Conservation (phyloP, 1,140 invertebrate genomes). For the Phthorimaea operculella region DNA sequence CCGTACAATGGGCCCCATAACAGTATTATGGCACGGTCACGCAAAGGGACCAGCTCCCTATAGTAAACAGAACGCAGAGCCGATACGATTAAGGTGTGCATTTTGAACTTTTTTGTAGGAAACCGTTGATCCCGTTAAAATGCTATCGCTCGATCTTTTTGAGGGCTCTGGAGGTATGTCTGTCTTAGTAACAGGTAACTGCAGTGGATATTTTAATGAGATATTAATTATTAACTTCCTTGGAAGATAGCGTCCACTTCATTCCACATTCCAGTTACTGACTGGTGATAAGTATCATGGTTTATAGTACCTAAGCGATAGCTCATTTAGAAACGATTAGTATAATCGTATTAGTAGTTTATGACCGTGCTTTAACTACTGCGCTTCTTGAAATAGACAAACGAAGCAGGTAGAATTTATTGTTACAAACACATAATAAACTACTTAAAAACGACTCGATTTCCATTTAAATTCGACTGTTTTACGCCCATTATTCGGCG, state of each 20-base stretch:
- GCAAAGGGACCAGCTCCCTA: slow-evolving; percentile 16
- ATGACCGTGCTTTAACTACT: not conserved
- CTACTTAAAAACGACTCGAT: not conserved
- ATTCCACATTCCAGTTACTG: not conserved
- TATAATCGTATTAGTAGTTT: not conserved
- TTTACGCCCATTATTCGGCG: not conserved
- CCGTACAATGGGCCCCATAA: slow-evolving; percentile 24
- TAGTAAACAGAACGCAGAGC: not conserved
- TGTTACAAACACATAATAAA: not conserved
- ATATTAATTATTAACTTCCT: not conserved
- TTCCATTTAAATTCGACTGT: not conserved
- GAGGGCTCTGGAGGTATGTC: not conserved
- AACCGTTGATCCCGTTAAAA: not conserved
- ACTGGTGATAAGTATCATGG: not conserved
- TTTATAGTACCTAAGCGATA: not conserved
- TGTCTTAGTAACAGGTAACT: slow-evolving; percentile 5
- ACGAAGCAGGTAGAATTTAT: not conserved
- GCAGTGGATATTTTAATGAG: not conserved
- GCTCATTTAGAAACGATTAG: not conserved
- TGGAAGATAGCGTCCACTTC: not conserved
- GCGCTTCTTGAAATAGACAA: no score
- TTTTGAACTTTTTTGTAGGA: not conserved
- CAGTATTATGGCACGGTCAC: slow-evolving; percentile 18
- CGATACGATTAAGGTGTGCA: not conserved
- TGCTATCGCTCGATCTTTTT: not conserved